These are phyloP conservation scores for Polypedilum vanderplanki DNA, from an alignment of 1,140 invertebrate genomes.

Conservation along the genomic window DNA sequence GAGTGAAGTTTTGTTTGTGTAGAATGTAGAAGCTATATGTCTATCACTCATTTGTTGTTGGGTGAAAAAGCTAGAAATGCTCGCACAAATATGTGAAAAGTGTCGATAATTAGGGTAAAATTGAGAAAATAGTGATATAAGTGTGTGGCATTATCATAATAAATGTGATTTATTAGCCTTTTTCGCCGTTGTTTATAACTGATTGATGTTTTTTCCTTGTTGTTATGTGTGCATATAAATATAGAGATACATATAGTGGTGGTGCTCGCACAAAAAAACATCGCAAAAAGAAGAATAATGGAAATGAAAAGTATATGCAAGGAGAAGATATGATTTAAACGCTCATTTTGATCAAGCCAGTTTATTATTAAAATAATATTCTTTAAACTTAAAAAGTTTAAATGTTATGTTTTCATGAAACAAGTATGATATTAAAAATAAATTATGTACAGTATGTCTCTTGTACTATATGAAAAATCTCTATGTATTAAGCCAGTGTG, in stretches of 20 bases:
- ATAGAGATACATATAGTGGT: background rate
- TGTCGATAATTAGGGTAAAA: background rate
- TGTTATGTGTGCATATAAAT: constrained; percentile 19
- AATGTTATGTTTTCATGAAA: no score
- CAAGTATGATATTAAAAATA: no score
- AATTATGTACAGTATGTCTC: no score
- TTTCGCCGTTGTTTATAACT: constrained; percentile 17
- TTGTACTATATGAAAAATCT: no score
- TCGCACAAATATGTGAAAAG: background rate
- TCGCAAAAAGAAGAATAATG: background rate
- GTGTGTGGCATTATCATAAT: background rate
- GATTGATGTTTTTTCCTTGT: constrained; percentile 2
- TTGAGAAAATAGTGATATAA: background rate
- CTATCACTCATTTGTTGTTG: background rate
- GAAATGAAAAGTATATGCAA: background rate
- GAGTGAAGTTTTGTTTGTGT: background rate
- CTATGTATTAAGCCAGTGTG: background rate
- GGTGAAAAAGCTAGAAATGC: background rate
- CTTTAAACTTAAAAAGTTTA: no score
- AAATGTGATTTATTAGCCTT: constrained; percentile 13
- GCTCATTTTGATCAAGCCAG: background rate
- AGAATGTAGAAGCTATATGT: constrained; percentile 4
- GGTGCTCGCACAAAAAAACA: background rate
- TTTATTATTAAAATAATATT: no score
- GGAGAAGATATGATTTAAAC: background rate